Evolutionary conservation across 2,797 vertebrate genomes (phyloP), one percentile per base, ranked within the genome.

Genomic region (Buphagus erythrorhynchus): DNA sequence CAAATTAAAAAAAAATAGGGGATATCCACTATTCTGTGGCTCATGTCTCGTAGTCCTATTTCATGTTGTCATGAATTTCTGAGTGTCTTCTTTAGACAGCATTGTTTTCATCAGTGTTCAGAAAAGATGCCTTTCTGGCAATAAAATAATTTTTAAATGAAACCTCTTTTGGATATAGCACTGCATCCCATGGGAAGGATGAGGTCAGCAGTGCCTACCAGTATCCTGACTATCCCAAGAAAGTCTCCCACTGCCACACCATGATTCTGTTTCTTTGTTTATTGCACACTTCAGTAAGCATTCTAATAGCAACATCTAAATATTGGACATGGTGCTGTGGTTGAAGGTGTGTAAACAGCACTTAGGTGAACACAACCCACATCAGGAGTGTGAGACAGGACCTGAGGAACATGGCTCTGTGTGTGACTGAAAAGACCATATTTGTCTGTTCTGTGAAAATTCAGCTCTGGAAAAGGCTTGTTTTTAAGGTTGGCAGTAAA

Each of bases 1-100:
- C 35, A 93, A 95, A 93, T 96, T 96, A 31, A 68, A 87, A 91
- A 90, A 88, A 61, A 43, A 31, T 19, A 16, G 31, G 52, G n/a
- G 17, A 57, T 91, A 90, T 57, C 79, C 35, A 67, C 76, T 86
- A 63, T 62, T 78, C 40, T 46, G 66, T 73, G 51, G 11, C 76
- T 86, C 3, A 1, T 25, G 33, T 75, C 65, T 89, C 11, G 1
- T 38, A 57, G 51, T 72, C 62, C 46, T 81, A 0, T 66, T 83
- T 72, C 72, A 38, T 43, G 51, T 58, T 78, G 52, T 81, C 71
- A 22, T 65, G 54, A 16, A 20, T 80, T 95, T 74, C 65, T 78
- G 58, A 52, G 38, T 91, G n/a, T 84, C 77, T 75, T 55, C 71
- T 88, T 69, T 55, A 51, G 61, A 68, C 81, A 89, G 49, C 33